A percentile compares a stretch with the other conserved stretches of the same genome.
phyloP scores from a whole-genome alignment of 2,888 invertebrate genomes.

The Nipponacmea schrenckii region DNA sequence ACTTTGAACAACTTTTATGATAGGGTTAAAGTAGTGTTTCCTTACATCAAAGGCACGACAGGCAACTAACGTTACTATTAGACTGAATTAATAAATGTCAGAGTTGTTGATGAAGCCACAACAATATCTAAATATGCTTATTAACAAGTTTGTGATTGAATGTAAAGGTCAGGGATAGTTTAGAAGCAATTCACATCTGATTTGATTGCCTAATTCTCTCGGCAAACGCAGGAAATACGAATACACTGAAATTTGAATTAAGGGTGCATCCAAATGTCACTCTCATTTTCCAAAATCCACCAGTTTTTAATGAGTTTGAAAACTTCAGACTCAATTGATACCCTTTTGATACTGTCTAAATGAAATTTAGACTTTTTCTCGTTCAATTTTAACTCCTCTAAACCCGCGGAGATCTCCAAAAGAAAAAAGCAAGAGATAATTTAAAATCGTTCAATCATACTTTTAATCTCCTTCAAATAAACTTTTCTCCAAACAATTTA shows the following conservation, averaged over 20 bases:
- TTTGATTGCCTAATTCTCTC: slow-evolving; percentile 34
- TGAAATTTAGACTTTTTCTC: slow-evolving; percentile 1
- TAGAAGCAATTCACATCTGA: slow-evolving; percentile 19
- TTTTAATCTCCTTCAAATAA: slow-evolving; percentile 4
- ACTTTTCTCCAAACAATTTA: background rate
- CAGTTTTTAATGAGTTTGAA: background rate
- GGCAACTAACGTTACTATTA: slow-evolving; percentile 1
- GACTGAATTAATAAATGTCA: slow-evolving; percentile 38
- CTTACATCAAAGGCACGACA: background rate
- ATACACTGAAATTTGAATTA: background rate
- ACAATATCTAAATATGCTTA: slow-evolving; percentile 27
- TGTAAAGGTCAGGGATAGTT: slow-evolving; percentile 33
- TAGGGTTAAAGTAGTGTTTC: slow-evolving; percentile 6
- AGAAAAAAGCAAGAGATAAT: background rate
- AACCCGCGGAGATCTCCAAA: background rate
- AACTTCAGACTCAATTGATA: slow-evolving; percentile 7
- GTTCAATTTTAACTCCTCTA: background rate
- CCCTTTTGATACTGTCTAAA: slow-evolving; percentile 2
- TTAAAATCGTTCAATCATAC: slow-evolving; percentile 6
- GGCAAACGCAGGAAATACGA: slow-evolving; percentile 24
- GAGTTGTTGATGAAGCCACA: slow-evolving; percentile 24
- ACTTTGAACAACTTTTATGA: slow-evolving; percentile 8
- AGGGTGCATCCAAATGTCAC: slow-evolving; percentile 8
- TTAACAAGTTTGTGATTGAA: slow-evolving; percentile 35
- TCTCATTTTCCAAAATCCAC: slow-evolving; percentile 7